Percentiles rank a stretch among this genome's conserved stretches.
phyloP scores from a whole-genome alignment of 2,797 vertebrate species.

The Holocentrus rufus region DNA sequence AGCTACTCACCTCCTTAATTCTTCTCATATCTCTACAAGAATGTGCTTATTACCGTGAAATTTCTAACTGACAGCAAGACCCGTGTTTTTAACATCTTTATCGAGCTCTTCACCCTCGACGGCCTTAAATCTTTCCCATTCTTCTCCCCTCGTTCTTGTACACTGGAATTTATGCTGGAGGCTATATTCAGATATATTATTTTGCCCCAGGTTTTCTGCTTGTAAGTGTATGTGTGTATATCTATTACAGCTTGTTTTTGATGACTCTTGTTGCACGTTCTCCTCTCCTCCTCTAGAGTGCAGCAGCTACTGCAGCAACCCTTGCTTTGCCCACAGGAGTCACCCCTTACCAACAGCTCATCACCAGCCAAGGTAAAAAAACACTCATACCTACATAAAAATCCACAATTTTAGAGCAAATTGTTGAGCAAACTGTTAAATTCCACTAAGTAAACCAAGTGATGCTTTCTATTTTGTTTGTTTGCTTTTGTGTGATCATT shows the following conservation, averaged over 20 bases:
- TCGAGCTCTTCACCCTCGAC: background rate
- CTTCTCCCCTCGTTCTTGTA: background rate
- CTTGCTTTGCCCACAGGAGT: constrained; percentile 95
- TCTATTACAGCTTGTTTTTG: constrained; percentile 13
- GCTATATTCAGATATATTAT: background rate
- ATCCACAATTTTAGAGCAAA: background rate
- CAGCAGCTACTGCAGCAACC: constrained; percentile 95
- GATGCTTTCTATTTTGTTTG: background rate
- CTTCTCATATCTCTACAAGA: constrained; percentile 8
- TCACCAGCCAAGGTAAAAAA: constrained; percentile 92
- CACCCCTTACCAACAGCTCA: constrained; percentile 92
- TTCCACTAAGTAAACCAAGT: background rate
- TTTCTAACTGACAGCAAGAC: constrained; percentile 10
- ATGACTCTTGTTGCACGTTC: constrained; percentile 10
- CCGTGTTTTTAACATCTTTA: background rate
- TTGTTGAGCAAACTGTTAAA: background rate
- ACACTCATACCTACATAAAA: background rate
- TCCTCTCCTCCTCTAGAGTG: constrained; percentile 84
- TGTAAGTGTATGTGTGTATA: constrained; percentile 9
- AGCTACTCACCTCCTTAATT: constrained; percentile 18
- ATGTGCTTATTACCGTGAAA: background rate
- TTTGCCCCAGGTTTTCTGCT: background rate
- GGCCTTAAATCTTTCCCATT: background rate
- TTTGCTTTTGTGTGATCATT: background rate
- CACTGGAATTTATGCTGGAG: background rate